Percentiles rank a stretch among this genome's conserved stretches.
Evolutionary conservation across 1,140 invertebrate genomes (phyloP).

Genomic region (Lineus longissimus): DNA sequence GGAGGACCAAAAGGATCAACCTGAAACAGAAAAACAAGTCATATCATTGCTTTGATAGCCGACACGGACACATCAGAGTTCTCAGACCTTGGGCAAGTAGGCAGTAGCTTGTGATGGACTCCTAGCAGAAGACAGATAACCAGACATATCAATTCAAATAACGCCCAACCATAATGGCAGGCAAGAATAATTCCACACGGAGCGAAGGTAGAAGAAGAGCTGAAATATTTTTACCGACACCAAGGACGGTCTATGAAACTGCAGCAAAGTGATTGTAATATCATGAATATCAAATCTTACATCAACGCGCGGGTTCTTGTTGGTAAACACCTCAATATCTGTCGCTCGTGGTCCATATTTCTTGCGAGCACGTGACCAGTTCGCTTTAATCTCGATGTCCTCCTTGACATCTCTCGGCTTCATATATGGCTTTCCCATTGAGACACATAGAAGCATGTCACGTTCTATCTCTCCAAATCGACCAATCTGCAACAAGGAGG

Average conservation of each 20-base stretch:
- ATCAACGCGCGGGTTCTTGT: constrained; percentile 35
- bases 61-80: neutral
- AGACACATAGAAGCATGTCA: constrained; percentile 45
- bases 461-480: constrained; percentile 38
- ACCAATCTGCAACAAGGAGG: constrained; percentile 30
- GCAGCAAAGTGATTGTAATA: too few species aligned
- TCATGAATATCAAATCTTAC: too few species aligned
- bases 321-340: constrained; percentile 35
- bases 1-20: constrained; percentile 41
- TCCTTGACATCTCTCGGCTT: constrained; percentile 23
- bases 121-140: too few species aligned
- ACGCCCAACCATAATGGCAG: too few species aligned
- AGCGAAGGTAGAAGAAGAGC: too few species aligned
- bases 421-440: constrained; percentile 38
- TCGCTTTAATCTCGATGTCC: constrained; percentile 46
- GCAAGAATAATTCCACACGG: too few species aligned
- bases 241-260: too few species aligned
- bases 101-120: neutral
- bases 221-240: too few species aligned
- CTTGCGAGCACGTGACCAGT: constrained; percentile 48
- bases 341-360: constrained; percentile 45
- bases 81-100: neutral
- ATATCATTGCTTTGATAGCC: neutral
- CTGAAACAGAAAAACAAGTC: constrained; percentile 18
- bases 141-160: too few species aligned